phyloP scores from a whole-genome alignment of 2,113 vertebrate genomes.

The Boulengeromyrus knoepffleri region DNA sequence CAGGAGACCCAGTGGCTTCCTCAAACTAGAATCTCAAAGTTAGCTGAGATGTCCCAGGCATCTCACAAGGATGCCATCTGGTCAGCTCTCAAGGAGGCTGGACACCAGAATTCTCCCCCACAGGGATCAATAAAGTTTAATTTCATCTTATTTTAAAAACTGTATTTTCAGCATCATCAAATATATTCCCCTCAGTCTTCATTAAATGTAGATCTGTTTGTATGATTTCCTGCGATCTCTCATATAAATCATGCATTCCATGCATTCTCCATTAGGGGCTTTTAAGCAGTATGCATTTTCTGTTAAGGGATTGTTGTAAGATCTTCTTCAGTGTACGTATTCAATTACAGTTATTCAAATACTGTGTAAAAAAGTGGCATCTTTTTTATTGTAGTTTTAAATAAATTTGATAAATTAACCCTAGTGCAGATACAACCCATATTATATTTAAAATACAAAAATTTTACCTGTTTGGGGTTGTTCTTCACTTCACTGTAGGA shows the following conservation, averaged over 20 bases:
- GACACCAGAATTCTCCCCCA: background rate
- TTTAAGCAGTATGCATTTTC: background rate
- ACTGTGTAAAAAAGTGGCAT: background rate
- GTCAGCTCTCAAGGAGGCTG: background rate
- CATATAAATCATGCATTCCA: background rate
- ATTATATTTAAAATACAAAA: background rate
- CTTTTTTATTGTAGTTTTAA: background rate
- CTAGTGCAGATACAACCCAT: background rate
- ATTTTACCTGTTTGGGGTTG: slow-evolving; percentile 5
- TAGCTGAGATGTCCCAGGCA: background rate
- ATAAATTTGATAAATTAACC: background rate
- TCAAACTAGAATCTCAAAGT: background rate
- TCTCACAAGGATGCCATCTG: background rate
- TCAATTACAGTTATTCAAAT: background rate
- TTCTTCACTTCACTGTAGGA: background rate
- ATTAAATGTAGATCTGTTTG: background rate
- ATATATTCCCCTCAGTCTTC: background rate
- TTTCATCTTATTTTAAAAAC: background rate
- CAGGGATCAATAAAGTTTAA: background rate
- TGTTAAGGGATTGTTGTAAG: background rate
- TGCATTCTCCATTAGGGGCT: background rate
- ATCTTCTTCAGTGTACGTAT: background rate
- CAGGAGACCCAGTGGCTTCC: background rate
- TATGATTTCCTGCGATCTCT: background rate
- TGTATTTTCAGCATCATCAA: background rate